These are phyloP conservation scores for Noctilio leporinus DNA, from an alignment of 2,113 vertebrate species.

Conservation along the genomic window DNA sequence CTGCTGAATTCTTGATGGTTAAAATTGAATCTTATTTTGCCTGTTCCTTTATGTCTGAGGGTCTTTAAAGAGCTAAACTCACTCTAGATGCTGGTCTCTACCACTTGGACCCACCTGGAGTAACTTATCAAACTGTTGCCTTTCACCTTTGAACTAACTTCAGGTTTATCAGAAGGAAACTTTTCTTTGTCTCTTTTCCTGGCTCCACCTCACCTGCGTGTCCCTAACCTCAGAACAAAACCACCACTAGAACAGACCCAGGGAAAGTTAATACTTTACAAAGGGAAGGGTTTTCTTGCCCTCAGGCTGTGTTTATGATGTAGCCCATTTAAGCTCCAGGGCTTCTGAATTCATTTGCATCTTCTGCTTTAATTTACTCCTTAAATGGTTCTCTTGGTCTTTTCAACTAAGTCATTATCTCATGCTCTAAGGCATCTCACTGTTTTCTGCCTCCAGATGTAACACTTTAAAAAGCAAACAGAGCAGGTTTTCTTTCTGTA, in stretches of 20 bases:
- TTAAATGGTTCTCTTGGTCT: not conserved
- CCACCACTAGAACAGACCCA: not conserved
- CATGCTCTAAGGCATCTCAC: not conserved
- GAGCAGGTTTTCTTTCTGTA: not conserved
- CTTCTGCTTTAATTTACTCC: not conserved
- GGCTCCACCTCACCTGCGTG: not conserved
- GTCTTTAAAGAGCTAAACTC: constrained; percentile 13
- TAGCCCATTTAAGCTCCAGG: not conserved
- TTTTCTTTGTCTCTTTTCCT: not conserved
- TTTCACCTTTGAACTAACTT: not conserved
- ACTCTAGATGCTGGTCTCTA: not conserved
- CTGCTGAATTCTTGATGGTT: not conserved
- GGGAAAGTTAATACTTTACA: not conserved
- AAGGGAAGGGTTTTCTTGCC: not conserved
- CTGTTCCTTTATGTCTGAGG: not conserved
- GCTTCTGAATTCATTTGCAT: not conserved
- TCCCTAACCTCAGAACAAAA: not conserved
- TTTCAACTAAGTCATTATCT: not conserved
- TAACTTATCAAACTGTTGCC: not conserved
- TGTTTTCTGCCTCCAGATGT: not conserved
- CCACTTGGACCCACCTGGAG: not conserved
- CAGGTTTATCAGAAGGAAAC: not conserved
- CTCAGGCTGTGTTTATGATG: not conserved
- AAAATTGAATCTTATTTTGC: not conserved
- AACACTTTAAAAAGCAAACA: not conserved